Conservation (phyloP, 2,113 vertebrate genomes). For the Stigmatopora nigra region DNA sequence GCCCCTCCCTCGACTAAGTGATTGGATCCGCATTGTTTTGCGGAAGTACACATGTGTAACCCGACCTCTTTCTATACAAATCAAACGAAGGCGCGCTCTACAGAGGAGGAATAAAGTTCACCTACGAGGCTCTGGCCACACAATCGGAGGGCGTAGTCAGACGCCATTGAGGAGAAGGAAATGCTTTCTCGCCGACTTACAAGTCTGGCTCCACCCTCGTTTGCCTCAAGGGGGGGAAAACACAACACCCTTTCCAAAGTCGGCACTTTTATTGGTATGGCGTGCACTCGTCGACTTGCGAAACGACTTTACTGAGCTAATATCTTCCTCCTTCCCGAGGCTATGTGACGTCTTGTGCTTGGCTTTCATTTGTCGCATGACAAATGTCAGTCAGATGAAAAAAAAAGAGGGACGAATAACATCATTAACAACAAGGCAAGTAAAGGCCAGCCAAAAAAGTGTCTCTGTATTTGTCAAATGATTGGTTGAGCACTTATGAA, state of each 20-base stretch:
- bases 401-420: constrained; percentile 19
- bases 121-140: constrained; percentile 43
- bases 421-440: constrained; percentile 41
- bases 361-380: constrained; percentile 23
- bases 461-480: constrained; percentile 34
- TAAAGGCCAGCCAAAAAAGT: constrained; percentile 46
- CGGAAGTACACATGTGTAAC: constrained; percentile 50
- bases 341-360: constrained; percentile 12
- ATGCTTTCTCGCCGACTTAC: constrained; percentile 54
- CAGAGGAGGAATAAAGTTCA: constrained; percentile 60
- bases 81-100: constrained; percentile 36
- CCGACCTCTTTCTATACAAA: constrained; percentile 53
- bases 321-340: constrained; percentile 33
- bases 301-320: constrained; percentile 5
- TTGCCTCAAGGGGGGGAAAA: constrained; percentile 48
- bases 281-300: constrained; percentile 20
- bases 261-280: constrained; percentile 24
- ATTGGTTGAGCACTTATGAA: neutral
- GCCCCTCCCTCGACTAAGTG: constrained; percentile 10
- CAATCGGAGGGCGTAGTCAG: constrained; percentile 58
- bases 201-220: constrained; percentile 47
- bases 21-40: constrained; percentile 39
- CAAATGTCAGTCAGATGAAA: constrained; percentile 25
- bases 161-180: constrained; percentile 62
- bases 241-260: neutral